Percentiles rank a stretch among this genome's conserved stretches.
Conservation (phyloP, 2,113 vertebrate species). For the Perca flavescens region DNA sequence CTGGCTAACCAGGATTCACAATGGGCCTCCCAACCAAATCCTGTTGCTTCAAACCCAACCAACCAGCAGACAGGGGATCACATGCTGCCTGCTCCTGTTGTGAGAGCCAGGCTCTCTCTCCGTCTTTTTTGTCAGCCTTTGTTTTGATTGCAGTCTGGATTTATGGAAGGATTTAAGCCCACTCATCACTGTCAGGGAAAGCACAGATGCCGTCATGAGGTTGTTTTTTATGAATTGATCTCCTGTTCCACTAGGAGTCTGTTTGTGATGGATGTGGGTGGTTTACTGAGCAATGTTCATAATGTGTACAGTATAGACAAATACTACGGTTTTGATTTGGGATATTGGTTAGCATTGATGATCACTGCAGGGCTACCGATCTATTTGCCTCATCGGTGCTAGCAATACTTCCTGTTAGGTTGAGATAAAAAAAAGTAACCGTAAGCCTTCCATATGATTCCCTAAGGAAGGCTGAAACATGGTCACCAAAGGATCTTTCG, state of each 20-base stretch:
- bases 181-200: constrained; percentile 65
- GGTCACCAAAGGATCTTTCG: constrained; percentile 5
- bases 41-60: constrained; percentile 80
- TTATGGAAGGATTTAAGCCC: constrained; percentile 70
- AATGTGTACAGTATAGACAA: constrained; percentile 8
- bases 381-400: neutral
- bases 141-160: constrained; percentile 80
- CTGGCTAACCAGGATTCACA: constrained; percentile 65
- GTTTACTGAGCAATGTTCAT: constrained; percentile 20
- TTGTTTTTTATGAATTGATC: constrained; percentile 46
- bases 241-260: constrained; percentile 16
- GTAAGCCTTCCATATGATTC: constrained; percentile 12
- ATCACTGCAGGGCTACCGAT: neutral
- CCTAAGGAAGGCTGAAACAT: constrained; percentile 16
- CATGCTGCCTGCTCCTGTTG: constrained; percentile 75
- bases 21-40: constrained; percentile 75
- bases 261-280: constrained; percentile 43
- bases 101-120: constrained; percentile 66
- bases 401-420: neutral
- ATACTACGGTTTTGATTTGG: neutral
- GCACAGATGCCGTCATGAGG: constrained; percentile 71
- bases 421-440: neutral
- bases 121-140: constrained; percentile 67
- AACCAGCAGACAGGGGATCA: constrained; percentile 78
- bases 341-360: neutral